Percentiles rank a stretch among this genome's conserved stretches.
phyloP scores from a whole-genome alignment of 2,113 vertebrate species.

The Cyrtonyx montezumae region DNA sequence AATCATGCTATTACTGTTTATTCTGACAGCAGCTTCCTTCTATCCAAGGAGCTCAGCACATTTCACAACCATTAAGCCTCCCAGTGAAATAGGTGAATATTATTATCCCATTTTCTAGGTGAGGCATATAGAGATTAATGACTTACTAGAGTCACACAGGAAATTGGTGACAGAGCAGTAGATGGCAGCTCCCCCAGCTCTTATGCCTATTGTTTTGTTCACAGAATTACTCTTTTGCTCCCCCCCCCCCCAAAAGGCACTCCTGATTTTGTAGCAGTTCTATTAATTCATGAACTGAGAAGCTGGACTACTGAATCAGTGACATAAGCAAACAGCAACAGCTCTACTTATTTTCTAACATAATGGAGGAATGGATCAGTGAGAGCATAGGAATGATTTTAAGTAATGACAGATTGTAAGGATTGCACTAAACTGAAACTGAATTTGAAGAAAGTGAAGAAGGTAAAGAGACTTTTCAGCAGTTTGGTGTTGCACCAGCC shows the following conservation, averaged over 20 bases:
- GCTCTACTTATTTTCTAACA: not conserved
- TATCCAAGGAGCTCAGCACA: conserved; percentile 45
- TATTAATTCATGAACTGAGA: not conserved
- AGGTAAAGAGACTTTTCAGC: not conserved
- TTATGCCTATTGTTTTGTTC: not conserved
- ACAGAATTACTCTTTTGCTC: not conserved
- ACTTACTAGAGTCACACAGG: conserved; percentile 15
- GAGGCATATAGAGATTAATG: conserved; percentile 34
- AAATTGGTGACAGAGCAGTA: conserved; percentile 21
- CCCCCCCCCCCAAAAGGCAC: not conserved
- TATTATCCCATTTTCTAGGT: conserved; percentile 62
- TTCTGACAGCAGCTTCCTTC: conserved; percentile 50
- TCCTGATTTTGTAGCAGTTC: not conserved
- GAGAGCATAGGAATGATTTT: not conserved
- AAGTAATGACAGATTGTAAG: not conserved
- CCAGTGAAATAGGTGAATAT: conserved; percentile 49
- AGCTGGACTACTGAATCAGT: not conserved
- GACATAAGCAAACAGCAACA: not conserved
- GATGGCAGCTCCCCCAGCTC: not conserved
- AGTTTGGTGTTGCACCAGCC: not conserved
- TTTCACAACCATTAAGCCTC: conserved; percentile 53
- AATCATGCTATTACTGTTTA: conserved; percentile 38
- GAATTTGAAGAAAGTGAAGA: not conserved
- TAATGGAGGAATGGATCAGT: not conserved
- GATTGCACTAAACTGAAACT: not conserved